A percentile compares a stretch with the other conserved stretches of the same genome.
These are phyloP conservation scores for Dolichomitus sp. DNA, from an alignment of 2,888 invertebrate genomes.

Conservation along the genomic window DNA sequence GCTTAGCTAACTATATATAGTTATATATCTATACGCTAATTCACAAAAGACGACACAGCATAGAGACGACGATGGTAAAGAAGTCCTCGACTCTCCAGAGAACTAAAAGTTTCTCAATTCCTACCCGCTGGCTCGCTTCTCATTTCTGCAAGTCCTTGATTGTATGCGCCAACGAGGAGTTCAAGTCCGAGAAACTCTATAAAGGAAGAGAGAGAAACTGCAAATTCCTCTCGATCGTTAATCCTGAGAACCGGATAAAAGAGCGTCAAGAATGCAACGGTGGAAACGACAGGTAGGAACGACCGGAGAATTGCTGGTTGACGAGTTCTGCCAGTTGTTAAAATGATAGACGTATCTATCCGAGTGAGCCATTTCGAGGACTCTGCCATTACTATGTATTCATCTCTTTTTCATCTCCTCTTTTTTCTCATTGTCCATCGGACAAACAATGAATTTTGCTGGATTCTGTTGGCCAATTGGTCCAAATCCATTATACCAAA, in stretches of 20 bases:
- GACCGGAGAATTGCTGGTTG: conserved; percentile 46
- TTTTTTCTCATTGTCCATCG: conserved; percentile 51
- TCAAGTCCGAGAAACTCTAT: conserved; percentile 1
- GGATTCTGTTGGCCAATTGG: conserved; percentile 81
- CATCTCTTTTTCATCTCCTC: conserved; percentile 44
- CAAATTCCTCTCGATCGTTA: conserved; percentile 47
- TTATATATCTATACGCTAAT: conserved; percentile 28
- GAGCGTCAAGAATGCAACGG: conserved; percentile 25
- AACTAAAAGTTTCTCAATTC: conserved; percentile 50
- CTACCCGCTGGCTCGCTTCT: conserved; percentile 42
- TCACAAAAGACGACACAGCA: conserved; percentile 32
- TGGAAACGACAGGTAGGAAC: conserved; percentile 11
- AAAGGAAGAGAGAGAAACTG: conserved; percentile 5
- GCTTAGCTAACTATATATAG: conserved; percentile 28
- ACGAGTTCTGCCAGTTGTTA: conserved; percentile 73
- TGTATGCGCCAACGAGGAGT: conserved; percentile 43
- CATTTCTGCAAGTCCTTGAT: conserved; percentile 45
- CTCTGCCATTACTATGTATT: neutral
- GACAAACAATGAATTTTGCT: conserved; percentile 76
- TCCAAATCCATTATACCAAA: conserved; percentile 82
- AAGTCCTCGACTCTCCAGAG: conserved; percentile 35
- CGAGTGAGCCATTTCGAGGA: conserved; percentile 55
- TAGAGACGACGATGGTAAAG: conserved; percentile 8
- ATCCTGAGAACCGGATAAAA: conserved; percentile 58
- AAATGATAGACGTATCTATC: conserved; percentile 77